Evolutionary conservation across 2,113 vertebrate species (phyloP), one percentile per base, ranked within the genome.

Genomic region (Oncorhynchus mykiss): DNA sequence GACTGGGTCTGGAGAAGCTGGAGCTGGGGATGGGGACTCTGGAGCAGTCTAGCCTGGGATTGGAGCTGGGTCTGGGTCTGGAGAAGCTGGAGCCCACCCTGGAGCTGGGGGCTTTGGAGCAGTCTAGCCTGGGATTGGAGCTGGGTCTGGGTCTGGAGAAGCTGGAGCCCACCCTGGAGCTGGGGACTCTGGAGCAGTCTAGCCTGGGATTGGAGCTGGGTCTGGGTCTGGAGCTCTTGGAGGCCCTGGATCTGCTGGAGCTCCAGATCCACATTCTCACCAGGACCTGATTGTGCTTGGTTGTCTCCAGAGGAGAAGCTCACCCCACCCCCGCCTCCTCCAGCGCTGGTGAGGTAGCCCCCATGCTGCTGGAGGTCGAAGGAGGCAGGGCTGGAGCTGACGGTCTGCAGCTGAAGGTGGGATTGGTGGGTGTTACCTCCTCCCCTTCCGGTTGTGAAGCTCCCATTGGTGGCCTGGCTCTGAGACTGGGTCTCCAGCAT

Each of bases 341-440:
- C 92, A 88, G 91, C 91, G 83, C 95, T 94, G 83, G 93, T 93
- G 92, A 99, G 97, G 96, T 96, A 99, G 95, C 12, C 1, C 16
- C 94, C 94, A 83, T 97, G 96, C 93, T 96, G 94, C 91, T 96
- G 97, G 91, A 98, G 97, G 93, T 99, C 97, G 88, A 96, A 99
- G 82, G 95, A 94, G 75, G 87, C 91, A 71, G 93, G 91, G 83
- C 92, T 96, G 92, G 94, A 97, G 95, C 93, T 95, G 93, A 94
- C 95, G 90, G 91, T 93, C 88, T 80, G 89, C 79, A 91, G 85
- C 78, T 87, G 88, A 71, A 79, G 96, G 51, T 94, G 91, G 85
- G 91, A 93, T 9, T 45, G 39, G 39, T 11, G 39, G 39, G 39
- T 45, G 91, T 93, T 91, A 92, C 92, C 39, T 34, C 54, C 59